These are phyloP conservation scores for Cybosia mesomella DNA, from an alignment of 2,888 invertebrate genomes.

Conservation along the genomic window DNA sequence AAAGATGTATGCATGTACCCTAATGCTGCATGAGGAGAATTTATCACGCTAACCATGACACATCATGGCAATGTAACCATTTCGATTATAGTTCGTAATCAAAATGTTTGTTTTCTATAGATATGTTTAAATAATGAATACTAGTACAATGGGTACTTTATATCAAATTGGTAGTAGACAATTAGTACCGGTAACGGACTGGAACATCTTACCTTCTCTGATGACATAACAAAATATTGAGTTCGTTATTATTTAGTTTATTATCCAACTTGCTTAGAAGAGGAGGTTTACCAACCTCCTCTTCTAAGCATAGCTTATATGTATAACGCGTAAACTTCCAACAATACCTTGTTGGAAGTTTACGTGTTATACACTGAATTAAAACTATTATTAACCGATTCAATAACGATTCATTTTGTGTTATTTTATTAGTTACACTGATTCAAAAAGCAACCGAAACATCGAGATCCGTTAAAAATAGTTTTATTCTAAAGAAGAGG, in stretches of 20 bases:
- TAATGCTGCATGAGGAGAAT: not conserved
- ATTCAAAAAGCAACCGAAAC: not conserved
- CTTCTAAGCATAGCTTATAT: too few species aligned
- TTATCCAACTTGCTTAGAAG: not conserved
- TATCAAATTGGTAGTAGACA: constrained; percentile 6
- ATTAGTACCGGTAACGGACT: constrained; percentile 15
- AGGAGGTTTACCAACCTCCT: not conserved
- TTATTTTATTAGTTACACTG: not conserved
- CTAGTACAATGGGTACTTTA: constrained; percentile 15
- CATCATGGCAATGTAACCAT: not conserved
- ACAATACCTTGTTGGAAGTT: not conserved
- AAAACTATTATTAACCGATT: not conserved
- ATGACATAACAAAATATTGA: constrained; percentile 21
- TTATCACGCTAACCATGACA: not conserved
- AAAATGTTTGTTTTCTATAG: not conserved
- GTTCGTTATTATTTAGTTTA: not conserved
- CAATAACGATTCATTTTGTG: not conserved
- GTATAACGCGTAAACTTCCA: too few species aligned
- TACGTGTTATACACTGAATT: too few species aligned
- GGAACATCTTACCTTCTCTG: constrained; percentile 19
- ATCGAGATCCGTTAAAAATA: not conserved
- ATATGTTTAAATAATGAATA: constrained; percentile 8
- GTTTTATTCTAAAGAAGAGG: too few species aligned
- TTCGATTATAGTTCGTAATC: not conserved
- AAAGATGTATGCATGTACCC: not conserved